Base-by-base conservation (phyloP, 2,797 vertebrate species). In the Takifugu ocellatus region DNA sequence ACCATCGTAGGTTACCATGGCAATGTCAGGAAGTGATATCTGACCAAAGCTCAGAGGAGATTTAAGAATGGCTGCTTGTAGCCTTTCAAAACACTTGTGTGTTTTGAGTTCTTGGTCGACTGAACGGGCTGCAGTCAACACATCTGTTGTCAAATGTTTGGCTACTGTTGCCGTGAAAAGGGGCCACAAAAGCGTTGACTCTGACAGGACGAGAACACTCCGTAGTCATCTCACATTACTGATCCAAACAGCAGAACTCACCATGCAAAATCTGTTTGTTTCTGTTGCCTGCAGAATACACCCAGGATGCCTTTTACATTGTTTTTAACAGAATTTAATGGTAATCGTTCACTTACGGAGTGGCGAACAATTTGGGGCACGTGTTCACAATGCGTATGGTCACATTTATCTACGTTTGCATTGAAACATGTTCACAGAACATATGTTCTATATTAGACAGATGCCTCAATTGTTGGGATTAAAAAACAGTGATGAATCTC, bases 401-500 rank as follows among this genome's bases (percentile, higher is more conserved):
- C 33, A 12, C 10, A 36, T 36, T 36, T 36, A 36, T 36, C 33
- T 36, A 36, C 11, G 9, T 33, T 36, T 36, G 33, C 33, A 11
- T 39, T 39, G 36, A 39, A 39, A 39, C 12, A 39, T 14, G 12
- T 10, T 14, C 36, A 33, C 9, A 33, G 6, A 33, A 33, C 6
- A 33, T 33, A 33, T 3, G 2, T 39, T 14, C 3, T 14, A 12
- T 14, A 14, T 39, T 39, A 39, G 36, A 39, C 2, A 14, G 36
- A n/a, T 8, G 16, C 6, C 5, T 21, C n/a, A 8, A 21, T 11
- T 46, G 44, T 21, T n/a, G 10, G 42, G n/a, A 21, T 46, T 46
- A 46, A 46, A 46, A 46, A 21, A 10, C 46, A 24, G 21, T 2
- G 10, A 48, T 48, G 61, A 59, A 52, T 66, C 92, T 92, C 68